Evolutionary conservation across 2,888 invertebrate genomes (phyloP).

Genomic region (Entomobrya multifasciata): DNA sequence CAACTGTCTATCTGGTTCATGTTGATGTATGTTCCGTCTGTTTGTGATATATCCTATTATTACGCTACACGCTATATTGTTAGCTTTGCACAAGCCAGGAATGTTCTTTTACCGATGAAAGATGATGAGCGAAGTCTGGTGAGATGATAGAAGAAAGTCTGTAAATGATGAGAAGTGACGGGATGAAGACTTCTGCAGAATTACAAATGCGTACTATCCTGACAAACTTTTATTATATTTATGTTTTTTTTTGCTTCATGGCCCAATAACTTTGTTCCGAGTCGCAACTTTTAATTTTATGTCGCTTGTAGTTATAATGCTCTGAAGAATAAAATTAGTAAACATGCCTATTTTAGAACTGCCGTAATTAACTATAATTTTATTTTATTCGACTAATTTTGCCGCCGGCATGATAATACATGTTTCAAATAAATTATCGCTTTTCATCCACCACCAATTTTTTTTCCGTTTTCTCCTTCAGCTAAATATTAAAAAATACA

Average conservation of each 20-base stretch:
- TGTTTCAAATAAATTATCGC: too few relatives aligned
- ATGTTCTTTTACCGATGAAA: neutral
- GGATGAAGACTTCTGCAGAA: constrained; percentile 2
- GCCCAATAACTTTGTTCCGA: constrained; percentile 31
- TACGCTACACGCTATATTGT: neutral
- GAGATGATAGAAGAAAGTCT: constrained; percentile 15
- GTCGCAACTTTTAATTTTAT: neutral
- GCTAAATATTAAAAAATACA: too few relatives aligned
- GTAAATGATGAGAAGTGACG: constrained; percentile 41
- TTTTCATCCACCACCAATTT: too few relatives aligned
- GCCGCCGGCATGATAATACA: too few relatives aligned
- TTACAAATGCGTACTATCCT: neutral
- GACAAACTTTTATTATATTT: neutral
- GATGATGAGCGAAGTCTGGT: too few relatives aligned
- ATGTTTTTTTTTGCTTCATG: constrained; percentile 19
- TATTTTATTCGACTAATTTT: too few relatives aligned
- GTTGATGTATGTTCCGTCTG: too few relatives aligned
- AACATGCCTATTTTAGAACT: neutral
- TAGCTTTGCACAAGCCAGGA: too few relatives aligned
- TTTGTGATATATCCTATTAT: too few relatives aligned
- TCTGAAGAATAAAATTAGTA: neutral
- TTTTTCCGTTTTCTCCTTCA: too few relatives aligned
- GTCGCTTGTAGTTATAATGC: constrained; percentile 10
- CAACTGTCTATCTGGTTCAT: too few relatives aligned
- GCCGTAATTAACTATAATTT: neutral